These are phyloP conservation scores for Cantharis lateralis DNA, from an alignment of 2,888 invertebrate species.

Conservation along the genomic window DNA sequence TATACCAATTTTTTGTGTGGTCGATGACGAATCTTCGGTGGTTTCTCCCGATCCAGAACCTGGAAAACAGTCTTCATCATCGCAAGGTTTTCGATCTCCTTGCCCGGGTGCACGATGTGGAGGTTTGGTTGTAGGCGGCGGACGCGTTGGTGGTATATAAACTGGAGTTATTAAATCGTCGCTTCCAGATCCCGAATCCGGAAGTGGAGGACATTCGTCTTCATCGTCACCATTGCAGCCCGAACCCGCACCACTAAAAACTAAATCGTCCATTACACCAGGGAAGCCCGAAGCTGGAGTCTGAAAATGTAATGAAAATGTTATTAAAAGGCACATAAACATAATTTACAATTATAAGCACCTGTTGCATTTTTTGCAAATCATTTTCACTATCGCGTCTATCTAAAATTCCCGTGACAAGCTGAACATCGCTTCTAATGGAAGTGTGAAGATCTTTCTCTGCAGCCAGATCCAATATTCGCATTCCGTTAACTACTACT, in stretches of 20 bases:
- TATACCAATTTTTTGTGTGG: conserved; percentile 61
- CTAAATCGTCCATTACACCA: conserved; percentile 82
- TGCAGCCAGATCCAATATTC: conserved; percentile 84
- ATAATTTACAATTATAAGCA: conserved; percentile 47
- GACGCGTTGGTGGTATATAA: conserved; percentile 80
- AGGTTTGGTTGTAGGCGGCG: conserved; percentile 63
- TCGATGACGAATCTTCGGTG: conserved; percentile 64
- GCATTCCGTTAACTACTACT: conserved; percentile 82
- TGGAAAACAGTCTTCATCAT: conserved; percentile 83
- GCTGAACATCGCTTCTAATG: conserved; percentile 81
- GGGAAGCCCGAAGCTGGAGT: conserved; percentile 84
- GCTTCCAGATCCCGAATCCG: conserved; percentile 77
- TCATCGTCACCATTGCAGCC: conserved; percentile 89
- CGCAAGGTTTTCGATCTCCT: conserved; percentile 61
- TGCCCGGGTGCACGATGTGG: conserved; percentile 36
- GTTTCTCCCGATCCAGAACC: conserved; percentile 79
- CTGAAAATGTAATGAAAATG: conserved; percentile 55
- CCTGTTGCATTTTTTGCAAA: conserved; percentile 88
- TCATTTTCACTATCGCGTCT: conserved; percentile 63
- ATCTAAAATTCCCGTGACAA: conserved; percentile 76
- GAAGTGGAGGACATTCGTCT: conserved; percentile 85
- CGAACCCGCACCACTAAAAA: conserved; percentile 90
- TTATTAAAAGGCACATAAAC: not conserved
- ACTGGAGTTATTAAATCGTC: conserved; percentile 94
- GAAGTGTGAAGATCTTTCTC: conserved; percentile 79